Base-by-base conservation (phyloP, 2,797 vertebrate genomes). In the Anguilla anguilla region DNA sequence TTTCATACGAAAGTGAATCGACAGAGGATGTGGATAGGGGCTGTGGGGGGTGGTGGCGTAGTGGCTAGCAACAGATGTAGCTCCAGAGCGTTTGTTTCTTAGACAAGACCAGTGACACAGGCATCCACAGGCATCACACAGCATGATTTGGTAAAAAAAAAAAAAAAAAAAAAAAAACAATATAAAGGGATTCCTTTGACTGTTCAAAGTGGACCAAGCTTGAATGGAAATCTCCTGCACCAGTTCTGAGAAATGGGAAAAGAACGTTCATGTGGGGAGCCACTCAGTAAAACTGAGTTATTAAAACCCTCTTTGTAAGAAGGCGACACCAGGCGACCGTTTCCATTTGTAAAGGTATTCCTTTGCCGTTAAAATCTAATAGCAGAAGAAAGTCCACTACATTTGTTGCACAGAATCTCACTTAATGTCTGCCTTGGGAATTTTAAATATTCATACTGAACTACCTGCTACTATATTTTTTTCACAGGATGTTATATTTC, bases 381-480 rank as follows among this genome's bases (percentile, higher is more conserved):
- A 61, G 22, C 31, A 77, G 53, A 55, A 22, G 11, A 79, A 79
- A 46, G 6, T 2, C 31, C 17, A n/a, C 43, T 51, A 85, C 67
- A 79, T 85, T 55, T 85, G 51, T 85, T 49, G 17, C 55, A 55
- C 84, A 77, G 69, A 25, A 81, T 79, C 53, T 81, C 17, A 53
- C 69, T 85, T 74, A 57, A 55, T 31, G 6, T 17, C 28, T 46
- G 9, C 46, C 49, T 49, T 55, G 74, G 77, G 28, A 59, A 82
- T 69, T 61, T 83, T 79, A 82, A 86, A 88, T 85, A 88, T 83
- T 88, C 74, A 88, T 81, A 49, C 31, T 9, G 7, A 85, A 64
- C 22, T 85, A 57, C 67, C 77, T 88, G 9, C 85, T 43, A 7
- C 82, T 67, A 72, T 83, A 43, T 7, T 19, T n/a, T 46, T 77